Percentiles rank a stretch among this genome's conserved stretches.
Evolutionary conservation across 2,797 vertebrate species (phyloP).

Genomic region (Melanotaenia nigrans): DNA sequence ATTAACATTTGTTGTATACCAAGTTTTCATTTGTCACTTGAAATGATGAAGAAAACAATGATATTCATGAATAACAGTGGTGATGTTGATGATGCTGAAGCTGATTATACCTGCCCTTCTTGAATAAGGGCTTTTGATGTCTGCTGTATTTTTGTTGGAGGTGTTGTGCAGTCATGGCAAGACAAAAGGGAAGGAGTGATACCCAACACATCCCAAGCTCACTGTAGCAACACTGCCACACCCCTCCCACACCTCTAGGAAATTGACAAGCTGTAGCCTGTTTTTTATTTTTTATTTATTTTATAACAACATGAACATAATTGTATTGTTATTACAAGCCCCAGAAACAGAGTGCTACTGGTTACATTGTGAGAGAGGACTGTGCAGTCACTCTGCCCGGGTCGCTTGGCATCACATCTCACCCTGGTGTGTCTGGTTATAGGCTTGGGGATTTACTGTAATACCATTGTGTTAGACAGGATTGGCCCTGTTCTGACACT

Average conservation of each 20-base stretch:
- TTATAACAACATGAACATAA: constrained; percentile 19
- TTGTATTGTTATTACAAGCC: constrained; percentile 29
- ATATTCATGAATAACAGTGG: constrained; percentile 75
- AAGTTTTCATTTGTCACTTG: constrained; percentile 83
- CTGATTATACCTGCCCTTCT: constrained; percentile 83
- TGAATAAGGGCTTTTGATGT: constrained; percentile 85
- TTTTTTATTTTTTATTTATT: constrained; percentile 17
- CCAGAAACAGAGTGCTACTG: constrained; percentile 22
- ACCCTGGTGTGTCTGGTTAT: constrained; percentile 60
- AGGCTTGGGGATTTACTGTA: constrained; percentile 77
- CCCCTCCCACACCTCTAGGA: constrained; percentile 19
- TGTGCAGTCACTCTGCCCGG: constrained; percentile 46
- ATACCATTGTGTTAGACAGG: constrained; percentile 78
- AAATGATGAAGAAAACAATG: constrained; percentile 76
- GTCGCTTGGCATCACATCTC: constrained; percentile 64
- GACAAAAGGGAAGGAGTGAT: constrained; percentile 69
- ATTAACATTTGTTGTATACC: constrained; percentile 79
- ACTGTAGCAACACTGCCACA: constrained; percentile 73
- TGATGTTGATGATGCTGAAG: constrained; percentile 75
- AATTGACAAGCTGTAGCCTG: constrained; percentile 48
- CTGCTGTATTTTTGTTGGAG: constrained; percentile 80
- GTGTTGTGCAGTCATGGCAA: constrained; percentile 66
- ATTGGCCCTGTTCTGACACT: constrained; percentile 76
- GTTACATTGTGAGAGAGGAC: constrained; percentile 23
- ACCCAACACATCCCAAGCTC: constrained; percentile 65